These are phyloP conservation scores for Mesorhabditis spiculigera DNA, from an alignment of 2,888 invertebrate species.

Conservation along the genomic window DNA sequence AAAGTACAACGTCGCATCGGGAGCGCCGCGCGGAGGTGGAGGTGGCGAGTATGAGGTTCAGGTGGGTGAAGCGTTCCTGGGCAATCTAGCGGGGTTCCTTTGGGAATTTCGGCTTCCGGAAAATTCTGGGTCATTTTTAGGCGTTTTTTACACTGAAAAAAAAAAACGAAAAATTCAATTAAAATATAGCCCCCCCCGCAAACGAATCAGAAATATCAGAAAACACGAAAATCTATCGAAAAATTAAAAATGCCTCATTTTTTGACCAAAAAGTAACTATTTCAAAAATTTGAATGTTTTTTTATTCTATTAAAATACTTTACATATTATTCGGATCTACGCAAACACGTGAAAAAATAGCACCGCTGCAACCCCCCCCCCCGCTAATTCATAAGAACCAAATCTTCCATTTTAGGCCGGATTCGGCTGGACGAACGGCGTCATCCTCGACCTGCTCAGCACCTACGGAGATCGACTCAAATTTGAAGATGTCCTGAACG, in stretches of 20 bases:
- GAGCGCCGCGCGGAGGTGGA: slow-evolving; percentile 30
- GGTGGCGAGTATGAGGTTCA: slow-evolving; percentile 57
- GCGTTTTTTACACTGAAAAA: too few species aligned
- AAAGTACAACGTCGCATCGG: slow-evolving; percentile 50
- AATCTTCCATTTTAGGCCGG: slow-evolving; percentile 36
- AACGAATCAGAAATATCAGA: neutral
- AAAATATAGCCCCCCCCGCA: too few species aligned
- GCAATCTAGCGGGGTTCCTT: too few species aligned
- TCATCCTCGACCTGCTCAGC: slow-evolving; percentile 48
- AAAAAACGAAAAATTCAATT: too few species aligned
- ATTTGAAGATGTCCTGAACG: slow-evolving; percentile 17
- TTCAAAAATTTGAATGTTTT: neutral
- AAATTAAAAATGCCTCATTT: neutral
- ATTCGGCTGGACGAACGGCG: slow-evolving; percentile 58
- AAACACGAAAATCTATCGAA: neutral
- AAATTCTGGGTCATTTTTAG: neutral
- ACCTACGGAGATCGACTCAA: slow-evolving; percentile 49
- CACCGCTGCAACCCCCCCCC: too few species aligned
- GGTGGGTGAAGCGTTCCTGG: slow-evolving; percentile 14
- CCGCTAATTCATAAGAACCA: too few species aligned
- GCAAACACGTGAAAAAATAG: too few species aligned
- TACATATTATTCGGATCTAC: too few species aligned
- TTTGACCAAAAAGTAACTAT: neutral
- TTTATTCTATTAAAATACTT: neutral
- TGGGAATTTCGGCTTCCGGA: too few species aligned